Base-by-base conservation (phyloP, 1,140 invertebrate genomes). In the Bombus balteatus region DNA sequence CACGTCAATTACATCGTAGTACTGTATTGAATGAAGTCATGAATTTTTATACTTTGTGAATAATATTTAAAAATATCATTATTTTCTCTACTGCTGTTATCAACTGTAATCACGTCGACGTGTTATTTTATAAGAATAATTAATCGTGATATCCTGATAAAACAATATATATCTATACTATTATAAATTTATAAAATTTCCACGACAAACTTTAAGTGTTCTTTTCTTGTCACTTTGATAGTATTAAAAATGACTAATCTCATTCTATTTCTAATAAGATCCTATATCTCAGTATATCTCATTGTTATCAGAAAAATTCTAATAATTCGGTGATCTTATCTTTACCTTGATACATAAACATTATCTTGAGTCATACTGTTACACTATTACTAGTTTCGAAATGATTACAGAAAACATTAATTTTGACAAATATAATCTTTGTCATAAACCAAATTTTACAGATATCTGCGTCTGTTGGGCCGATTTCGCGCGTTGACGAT, bases 401-500 rank as follows among this genome's bases (percentile, higher is more conserved):
- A 28, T 4, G 28, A n/a, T 62, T 12, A 13, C 13, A n/a, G 3
- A 12, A 62, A 12, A 62, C 3, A n/a, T 12, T n/a, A 10, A 12
- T 2, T 32, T 32, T n/a, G 32, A 66, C 65, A 34, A 34, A 0
- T 18, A 18, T 34, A 18, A 34, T 9, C 18, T 66, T 34, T 9
- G 32, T 34, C 6, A 66, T 18, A 18, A 66, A 32, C 2, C n/a
- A 34, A 66, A n/a, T 62, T 34, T 34, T 66, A 34, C 47, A 95
- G 94, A 87, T 95, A 94, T 72, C 82, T 95, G 15, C 90, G 92
- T 15, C 32, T 94, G 9, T 86, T 95, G 1, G 89, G 92, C 22
- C 92, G 93, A 66, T 89, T 95, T 12, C 88, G 91, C 13, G 92
- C 92, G 28, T 85, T 95, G 25, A 92, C 87, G 4, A 87, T 89